Evolutionary conservation across 1,140 invertebrate species (phyloP).

Genomic region (Phymastichus coffea): DNA sequence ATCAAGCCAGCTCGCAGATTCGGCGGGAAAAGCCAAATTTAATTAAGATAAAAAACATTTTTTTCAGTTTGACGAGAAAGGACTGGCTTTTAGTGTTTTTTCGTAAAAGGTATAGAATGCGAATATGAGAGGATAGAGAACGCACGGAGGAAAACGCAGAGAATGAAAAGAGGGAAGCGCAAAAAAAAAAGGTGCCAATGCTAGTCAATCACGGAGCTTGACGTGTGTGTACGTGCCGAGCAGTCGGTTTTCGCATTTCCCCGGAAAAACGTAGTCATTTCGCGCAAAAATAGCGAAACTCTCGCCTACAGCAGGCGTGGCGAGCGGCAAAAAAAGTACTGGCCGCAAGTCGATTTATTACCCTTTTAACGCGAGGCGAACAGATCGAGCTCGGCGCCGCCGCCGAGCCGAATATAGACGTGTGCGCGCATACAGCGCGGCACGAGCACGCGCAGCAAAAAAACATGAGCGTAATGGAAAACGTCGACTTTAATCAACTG

Average conservation of each 20-base stretch:
- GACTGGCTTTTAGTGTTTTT: too few relatives aligned
- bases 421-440: too few relatives aligned
- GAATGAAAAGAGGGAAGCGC: not conserved
- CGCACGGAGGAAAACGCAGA: too few relatives aligned
- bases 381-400: not conserved
- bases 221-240: too few relatives aligned
- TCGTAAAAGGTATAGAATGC: too few relatives aligned
- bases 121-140: too few relatives aligned
- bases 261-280: conserved; percentile 25
- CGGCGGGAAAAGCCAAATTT: too few relatives aligned
- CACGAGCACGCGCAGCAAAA: too few relatives aligned
- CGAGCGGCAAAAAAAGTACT: not conserved
- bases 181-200: conserved; percentile 18
- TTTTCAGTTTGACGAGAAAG: too few relatives aligned
- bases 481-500: conserved; percentile 26
- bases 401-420: not conserved
- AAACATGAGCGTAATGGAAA: conserved; percentile 19
- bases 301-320: conserved; percentile 15
- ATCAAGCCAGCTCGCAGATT: too few relatives aligned
- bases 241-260: conserved; percentile 11
- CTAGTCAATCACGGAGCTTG: conserved; percentile 24
- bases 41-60: too few relatives aligned
- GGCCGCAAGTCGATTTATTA: conserved; percentile 26
- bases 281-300: conserved; percentile 26
- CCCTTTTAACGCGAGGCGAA: conserved; percentile 23